Evolutionary conservation across 2,113 vertebrate species (phyloP), one percentile per base, ranked within the genome.

Genomic region (Actenoides hombroni): DNA sequence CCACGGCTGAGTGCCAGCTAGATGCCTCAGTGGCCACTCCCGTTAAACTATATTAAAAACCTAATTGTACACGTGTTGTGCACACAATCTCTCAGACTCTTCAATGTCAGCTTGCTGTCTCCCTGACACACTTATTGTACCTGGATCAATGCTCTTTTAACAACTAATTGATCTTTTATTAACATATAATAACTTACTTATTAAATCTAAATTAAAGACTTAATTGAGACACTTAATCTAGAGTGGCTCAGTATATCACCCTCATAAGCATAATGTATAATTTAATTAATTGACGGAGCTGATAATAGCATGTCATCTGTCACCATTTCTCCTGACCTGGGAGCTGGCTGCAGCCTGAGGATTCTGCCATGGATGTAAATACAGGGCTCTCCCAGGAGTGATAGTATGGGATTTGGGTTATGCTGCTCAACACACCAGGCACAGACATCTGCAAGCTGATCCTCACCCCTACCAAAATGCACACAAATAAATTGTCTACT

Each of bases 151-250:
- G 97, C 83, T 96, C 95, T 86, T 94, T 95, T 97, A 96, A 93
- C 95, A 97, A 88, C 96, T 98, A 98, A 98, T 98, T 98, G 98
- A 98, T 98, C 97, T 97, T 98, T 98, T 98, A 98, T 98, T 98
- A 98, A 91, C 96, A 92, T 96, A 97, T 94, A 97, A 98, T 97
- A 98, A 98, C 96, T 98, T 83, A 86, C 95, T 97, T 98, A 98
- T 97, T 98, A 98, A 97, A 97, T 94, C 97, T 95, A 98, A 98
- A 98, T 98, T 97, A 97, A 98, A 97, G 96, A 92, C 97, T 97
- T 98, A 98, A 98, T 98, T 98, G 97, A 93, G 18, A 97, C 95
- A 84, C 97, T 97, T 97, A 96, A 98, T 98, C 97, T 98, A 82
- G 96, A 97, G 91, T 70, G 92, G 92, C 96, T 97, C 95, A 48